Evolutionary conservation across 1,140 invertebrate species (phyloP).

Genomic region (Ooceraea biroi): DNA sequence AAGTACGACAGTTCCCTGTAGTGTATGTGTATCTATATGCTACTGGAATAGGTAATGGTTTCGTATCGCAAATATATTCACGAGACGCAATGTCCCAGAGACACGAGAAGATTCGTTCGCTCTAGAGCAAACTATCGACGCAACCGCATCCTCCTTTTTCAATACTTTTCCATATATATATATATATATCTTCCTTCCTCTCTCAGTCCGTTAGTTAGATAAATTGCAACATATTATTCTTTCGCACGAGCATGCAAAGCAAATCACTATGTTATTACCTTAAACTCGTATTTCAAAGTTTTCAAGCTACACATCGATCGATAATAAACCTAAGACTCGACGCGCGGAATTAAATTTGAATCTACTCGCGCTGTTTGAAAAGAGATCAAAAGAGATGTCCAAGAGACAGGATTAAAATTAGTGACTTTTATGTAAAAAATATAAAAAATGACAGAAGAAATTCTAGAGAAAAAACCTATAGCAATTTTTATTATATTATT

Average conservation of each 20-base stretch:
- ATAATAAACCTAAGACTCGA: not conserved
- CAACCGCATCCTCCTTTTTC: slow-evolving; percentile 15
- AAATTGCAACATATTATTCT: slow-evolving; percentile 38
- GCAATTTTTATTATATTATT: too few relatives aligned
- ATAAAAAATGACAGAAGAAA: too few relatives aligned
- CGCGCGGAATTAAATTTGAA: not conserved
- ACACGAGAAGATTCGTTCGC: not conserved
- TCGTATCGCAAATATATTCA: slow-evolving; percentile 17
- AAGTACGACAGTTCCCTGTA: not conserved
- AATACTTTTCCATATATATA: slow-evolving; percentile 15
- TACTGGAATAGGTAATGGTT: slow-evolving; percentile 4
- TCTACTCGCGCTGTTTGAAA: not conserved
- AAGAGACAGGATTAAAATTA: too few relatives aligned
- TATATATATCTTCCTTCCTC: not conserved
- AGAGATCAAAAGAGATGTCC: too few relatives aligned
- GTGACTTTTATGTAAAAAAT: too few relatives aligned
- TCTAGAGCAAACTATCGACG: slow-evolving; percentile 4
- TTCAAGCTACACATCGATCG: not conserved
- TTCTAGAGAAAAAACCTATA: too few relatives aligned
- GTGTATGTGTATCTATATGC: not conserved
- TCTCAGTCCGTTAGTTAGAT: slow-evolving; percentile 30
- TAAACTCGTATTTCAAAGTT: slow-evolving; percentile 22
- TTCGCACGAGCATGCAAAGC: slow-evolving; percentile 2
- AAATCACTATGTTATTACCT: slow-evolving; percentile 14
- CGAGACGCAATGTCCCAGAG: not conserved